These are phyloP conservation scores for Gambusia affinis DNA, from an alignment of 2,113 vertebrate genomes.

Conservation along the genomic window DNA sequence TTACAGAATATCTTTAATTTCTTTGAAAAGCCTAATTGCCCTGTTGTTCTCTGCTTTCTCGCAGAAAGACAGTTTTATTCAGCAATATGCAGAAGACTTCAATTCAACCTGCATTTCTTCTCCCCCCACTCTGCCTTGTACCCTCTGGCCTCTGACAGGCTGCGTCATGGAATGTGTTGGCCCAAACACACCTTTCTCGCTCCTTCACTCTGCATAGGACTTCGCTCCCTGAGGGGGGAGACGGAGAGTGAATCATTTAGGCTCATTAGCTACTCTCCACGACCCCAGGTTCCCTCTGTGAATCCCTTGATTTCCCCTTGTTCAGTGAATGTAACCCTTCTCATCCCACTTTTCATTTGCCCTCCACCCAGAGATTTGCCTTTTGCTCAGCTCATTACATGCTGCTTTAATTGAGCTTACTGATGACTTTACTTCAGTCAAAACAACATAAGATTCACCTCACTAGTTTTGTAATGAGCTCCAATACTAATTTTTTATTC, in stretches of 20 bases:
- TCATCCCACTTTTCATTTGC: constrained; percentile 41
- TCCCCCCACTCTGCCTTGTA: background rate
- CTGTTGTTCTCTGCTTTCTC: constrained; percentile 21
- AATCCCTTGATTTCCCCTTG: constrained; percentile 40
- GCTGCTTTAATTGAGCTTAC: constrained; percentile 69
- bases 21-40: background rate
- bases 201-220: constrained; percentile 62
- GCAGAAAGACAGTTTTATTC: constrained; percentile 19
- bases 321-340: constrained; percentile 46
- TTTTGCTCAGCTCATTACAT: constrained; percentile 62
- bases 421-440: constrained; percentile 69
- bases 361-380: constrained; percentile 63
- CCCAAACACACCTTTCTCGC: constrained; percentile 40
- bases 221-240: constrained; percentile 65
- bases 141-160: constrained; percentile 26
- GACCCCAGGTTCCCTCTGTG: constrained; percentile 69
- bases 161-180: constrained; percentile 57
- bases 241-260: constrained; percentile 69
- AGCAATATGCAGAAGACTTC: constrained; percentile 20
- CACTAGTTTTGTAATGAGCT: constrained; percentile 48
- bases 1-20: background rate
- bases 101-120: constrained; percentile 32
- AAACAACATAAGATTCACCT: constrained; percentile 59
- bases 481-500: constrained; percentile 17
- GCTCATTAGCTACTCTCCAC: constrained; percentile 73